Percentiles rank a stretch among this genome's conserved stretches.
Conservation (phyloP, 2,113 vertebrate genomes). For the Bufo gargarizans region DNA sequence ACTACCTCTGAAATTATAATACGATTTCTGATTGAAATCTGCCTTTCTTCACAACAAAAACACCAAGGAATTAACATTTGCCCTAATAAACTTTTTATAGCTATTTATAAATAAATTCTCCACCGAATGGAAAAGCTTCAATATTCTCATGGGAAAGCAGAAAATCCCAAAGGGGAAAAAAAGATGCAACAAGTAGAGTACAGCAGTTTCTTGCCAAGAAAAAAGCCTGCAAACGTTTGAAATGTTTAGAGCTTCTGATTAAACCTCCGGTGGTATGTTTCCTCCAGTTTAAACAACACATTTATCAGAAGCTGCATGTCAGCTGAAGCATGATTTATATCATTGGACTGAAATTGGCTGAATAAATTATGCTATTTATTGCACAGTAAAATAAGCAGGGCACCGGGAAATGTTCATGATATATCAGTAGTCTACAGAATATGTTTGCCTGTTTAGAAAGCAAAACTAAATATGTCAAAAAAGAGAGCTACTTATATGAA, state of each 20-base stretch:
- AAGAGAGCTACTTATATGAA: constrained; percentile 56
- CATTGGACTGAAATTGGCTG: constrained; percentile 70
- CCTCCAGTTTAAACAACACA: constrained; percentile 69
- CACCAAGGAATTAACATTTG: constrained; percentile 46
- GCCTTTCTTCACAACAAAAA: constrained; percentile 34
- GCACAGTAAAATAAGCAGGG: constrained; percentile 65
- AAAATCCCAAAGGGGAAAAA: constrained; percentile 63
- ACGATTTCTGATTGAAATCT: not conserved
- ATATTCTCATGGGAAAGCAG: constrained; percentile 66
- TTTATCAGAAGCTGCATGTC: constrained; percentile 72
- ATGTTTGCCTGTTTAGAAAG: constrained; percentile 64
- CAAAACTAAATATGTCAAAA: constrained; percentile 60
- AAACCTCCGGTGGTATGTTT: constrained; percentile 70
- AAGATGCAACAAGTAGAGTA: constrained; percentile 63
- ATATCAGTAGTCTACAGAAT: constrained; percentile 44
- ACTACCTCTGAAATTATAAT: not conserved
- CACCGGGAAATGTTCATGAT: constrained; percentile 31
- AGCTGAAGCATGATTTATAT: constrained; percentile 71
- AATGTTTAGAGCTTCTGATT: constrained; percentile 72
- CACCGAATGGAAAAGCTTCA: constrained; percentile 52
- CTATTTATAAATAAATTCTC: constrained; percentile 58
- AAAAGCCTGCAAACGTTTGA: constrained; percentile 68
- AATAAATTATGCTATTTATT: constrained; percentile 76
- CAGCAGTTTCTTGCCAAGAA: constrained; percentile 67
- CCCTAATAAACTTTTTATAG: constrained; percentile 31